Conservation (phyloP, 2,113 vertebrate species). For the Xiphophorus couchianus region DNA sequence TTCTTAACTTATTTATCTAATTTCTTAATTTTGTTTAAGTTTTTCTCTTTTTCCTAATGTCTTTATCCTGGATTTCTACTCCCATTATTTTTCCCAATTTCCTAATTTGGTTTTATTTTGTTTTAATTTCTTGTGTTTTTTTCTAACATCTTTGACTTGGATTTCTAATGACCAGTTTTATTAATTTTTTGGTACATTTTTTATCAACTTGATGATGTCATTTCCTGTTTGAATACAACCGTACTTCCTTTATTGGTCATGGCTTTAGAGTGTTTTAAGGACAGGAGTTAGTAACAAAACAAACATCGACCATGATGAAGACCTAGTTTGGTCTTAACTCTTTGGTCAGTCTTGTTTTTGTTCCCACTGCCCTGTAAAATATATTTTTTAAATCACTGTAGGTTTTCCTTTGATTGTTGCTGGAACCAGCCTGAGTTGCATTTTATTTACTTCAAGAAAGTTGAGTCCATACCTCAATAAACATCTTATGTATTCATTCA, state of each 20-base stretch:
- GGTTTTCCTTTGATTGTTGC: not conserved
- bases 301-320: not conserved
- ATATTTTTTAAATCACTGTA: too few relatives aligned
- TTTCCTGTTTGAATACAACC: too few relatives aligned
- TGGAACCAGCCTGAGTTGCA: not conserved
- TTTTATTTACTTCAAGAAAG: not conserved
- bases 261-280: not conserved
- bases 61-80: not conserved
- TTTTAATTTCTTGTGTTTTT: not conserved
- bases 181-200: too few relatives aligned
- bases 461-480: too few relatives aligned
- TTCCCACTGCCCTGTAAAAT: not conserved
- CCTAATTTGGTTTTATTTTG: not conserved
- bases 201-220: too few relatives aligned
- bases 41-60: not conserved
- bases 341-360: not conserved
- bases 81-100: not conserved
- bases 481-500: not conserved
- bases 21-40: not conserved
- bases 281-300: not conserved
- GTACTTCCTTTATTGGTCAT: too few relatives aligned
- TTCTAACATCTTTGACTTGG: not conserved
- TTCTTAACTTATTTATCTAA: not conserved
- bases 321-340: too few relatives aligned
- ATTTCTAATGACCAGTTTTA: not conserved